Percentiles rank a stretch among this genome's conserved stretches.
Conservation (phyloP, 64 coral and sea anemone genomes). For the Platygyra sinensis region DNA sequence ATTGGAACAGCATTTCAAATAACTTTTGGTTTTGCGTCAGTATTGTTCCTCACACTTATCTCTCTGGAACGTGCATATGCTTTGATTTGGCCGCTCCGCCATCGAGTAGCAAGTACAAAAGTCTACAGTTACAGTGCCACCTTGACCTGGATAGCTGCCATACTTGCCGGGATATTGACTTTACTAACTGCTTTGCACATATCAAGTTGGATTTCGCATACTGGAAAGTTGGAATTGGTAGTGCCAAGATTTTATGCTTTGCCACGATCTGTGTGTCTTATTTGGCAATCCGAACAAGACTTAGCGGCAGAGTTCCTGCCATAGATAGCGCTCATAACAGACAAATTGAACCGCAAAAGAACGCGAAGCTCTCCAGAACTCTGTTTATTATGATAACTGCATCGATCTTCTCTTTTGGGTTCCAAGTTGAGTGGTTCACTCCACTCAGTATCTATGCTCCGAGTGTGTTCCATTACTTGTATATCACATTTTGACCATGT, state of each 20-base stretch:
- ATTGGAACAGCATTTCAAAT: not conserved
- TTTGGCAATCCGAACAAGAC: not conserved
- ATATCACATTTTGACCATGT: not conserved
- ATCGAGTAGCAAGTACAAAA: constrained; percentile 35
- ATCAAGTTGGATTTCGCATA: too few species aligned
- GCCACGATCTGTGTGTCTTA: not conserved
- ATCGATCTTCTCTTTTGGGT: not conserved
- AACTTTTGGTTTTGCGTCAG: not conserved
- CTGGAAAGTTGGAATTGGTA: not conserved
- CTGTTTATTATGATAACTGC: not conserved
- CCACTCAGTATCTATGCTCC: too few species aligned
- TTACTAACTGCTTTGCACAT: not conserved
- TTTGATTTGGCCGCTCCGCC: constrained; percentile 41
- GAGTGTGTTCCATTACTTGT: not conserved
- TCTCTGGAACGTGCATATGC: not conserved
- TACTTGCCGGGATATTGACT: not conserved
- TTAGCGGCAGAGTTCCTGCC: too few species aligned
- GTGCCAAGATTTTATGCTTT: not conserved
- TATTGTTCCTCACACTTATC: not conserved
- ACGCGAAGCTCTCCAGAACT: not conserved
- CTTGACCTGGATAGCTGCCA: not conserved
- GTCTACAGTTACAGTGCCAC: constrained; percentile 5
- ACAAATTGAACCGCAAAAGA: not conserved
- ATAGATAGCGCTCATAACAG: too few species aligned
- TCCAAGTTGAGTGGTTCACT: not conserved